These are phyloP conservation scores for Montifringilla adamsi DNA, from an alignment of 2,113 vertebrate species.

Conservation along the genomic window DNA sequence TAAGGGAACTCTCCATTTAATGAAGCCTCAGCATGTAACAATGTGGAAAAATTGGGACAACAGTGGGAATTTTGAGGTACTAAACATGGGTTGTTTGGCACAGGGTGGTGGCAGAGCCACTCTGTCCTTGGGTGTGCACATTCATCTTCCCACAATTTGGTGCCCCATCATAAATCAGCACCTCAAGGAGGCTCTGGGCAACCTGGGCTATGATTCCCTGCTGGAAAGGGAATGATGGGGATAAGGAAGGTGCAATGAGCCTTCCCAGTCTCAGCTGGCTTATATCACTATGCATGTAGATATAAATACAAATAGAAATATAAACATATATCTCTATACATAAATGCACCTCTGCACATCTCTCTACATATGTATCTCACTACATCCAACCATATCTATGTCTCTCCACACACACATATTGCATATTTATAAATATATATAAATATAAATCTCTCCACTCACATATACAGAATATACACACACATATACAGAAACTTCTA, in stretches of 20 bases:
- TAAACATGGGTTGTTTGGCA: rapidly evolving
- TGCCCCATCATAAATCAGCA: neutral
- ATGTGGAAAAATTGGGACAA: neutral
- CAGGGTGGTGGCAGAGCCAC: neutral
- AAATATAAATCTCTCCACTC: neutral
- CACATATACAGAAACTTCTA: neutral
- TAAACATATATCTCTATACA: neutral
- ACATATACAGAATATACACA: neutral
- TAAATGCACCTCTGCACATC: neutral
- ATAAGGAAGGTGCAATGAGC: neutral
- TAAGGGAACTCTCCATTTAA: neutral
- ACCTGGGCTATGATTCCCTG: rapidly evolving
- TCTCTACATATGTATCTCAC: rapidly evolving
- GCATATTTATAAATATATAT: too few species aligned
- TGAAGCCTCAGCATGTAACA: rapidly evolving
- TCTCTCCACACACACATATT: neutral
- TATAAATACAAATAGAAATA: neutral
- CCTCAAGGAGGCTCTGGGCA: neutral
- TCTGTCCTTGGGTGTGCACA: neutral
- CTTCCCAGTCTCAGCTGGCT: neutral
- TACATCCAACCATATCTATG: rapidly evolving
- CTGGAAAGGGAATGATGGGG: neutral
- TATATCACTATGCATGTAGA: too few species aligned
- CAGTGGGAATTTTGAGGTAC: neutral
- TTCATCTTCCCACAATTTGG: neutral